Conservation (phyloP, 1,140 invertebrate genomes). For the Wasmannia auropunctata region DNA sequence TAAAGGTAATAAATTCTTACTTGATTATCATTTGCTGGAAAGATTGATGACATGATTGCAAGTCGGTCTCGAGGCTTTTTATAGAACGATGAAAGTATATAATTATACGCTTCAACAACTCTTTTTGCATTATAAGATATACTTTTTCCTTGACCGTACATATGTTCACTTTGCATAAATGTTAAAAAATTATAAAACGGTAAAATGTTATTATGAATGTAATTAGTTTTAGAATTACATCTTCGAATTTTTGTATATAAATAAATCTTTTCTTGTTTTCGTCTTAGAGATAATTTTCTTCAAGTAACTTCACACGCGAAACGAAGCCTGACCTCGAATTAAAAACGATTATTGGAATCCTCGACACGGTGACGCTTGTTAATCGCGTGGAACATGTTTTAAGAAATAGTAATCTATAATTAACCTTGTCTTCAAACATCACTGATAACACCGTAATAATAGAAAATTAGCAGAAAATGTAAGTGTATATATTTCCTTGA, state of each 20-base stretch:
- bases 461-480: conserved; percentile 11
- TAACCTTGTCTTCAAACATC: conserved; percentile 1
- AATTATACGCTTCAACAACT: not conserved
- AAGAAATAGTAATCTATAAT: conserved; percentile 47
- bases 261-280: not conserved
- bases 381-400: conserved; percentile 26
- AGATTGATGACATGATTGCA: conserved; percentile 25
- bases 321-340: conserved; percentile 67
- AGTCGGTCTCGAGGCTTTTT: not conserved
- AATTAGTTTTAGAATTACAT: not conserved
- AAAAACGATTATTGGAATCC: conserved; percentile 52
- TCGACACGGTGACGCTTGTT: conserved; percentile 15
- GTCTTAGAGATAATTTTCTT: not conserved
- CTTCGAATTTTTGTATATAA: not conserved
- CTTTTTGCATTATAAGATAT: not conserved
- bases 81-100: not conserved
- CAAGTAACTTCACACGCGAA: conserved; percentile 38
- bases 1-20: conserved; percentile 19
- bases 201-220: not conserved
- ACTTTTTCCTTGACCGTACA: not conserved
- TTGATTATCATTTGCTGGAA: conserved; percentile 16
- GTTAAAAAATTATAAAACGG: not conserved
- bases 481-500: conserved; percentile 28
- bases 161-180: not conserved
- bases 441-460: not conserved